Evolutionary conservation across 2,113 vertebrate species (phyloP), one percentile per base, ranked within the genome.

Genomic region (Tachysurus vachellii): DNA sequence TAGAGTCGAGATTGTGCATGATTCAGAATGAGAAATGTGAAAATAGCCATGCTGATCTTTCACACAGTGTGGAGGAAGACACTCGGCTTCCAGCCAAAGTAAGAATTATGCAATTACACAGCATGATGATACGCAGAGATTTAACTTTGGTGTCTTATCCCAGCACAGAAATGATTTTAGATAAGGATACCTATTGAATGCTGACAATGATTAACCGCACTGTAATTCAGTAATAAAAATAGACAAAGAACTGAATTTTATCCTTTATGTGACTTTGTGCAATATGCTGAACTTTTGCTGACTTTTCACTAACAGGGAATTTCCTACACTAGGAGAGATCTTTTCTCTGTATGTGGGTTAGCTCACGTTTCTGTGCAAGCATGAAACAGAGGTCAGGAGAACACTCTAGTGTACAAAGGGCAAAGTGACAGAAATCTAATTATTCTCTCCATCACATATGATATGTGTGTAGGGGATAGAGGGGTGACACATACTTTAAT

Each of bases 371-470:
- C 21, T 23, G 28, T 57, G 28, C 66, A 71, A 61, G 56, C 56
- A 16, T 66, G 84, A 79, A 85, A 21, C 68, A n/a, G 53, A 85
- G 75, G 84, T 85, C 84, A 85, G 84, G 84, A 79, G 61, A 80
- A 86, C 44, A 64, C 59, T 80, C 53, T 14, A 56, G n/a, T 26
- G 53, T 36, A 57, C 50, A 56, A 64, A 80, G 84, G 11, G 50
- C 84, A 66, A 62, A 79, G 59, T 66, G 47, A 54, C 75, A 80
- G 75, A 86, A 79, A 79, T 3, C 84, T 86, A 86, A 86, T 86
- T 86, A 86, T 64, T 71, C 75, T 14, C n/a, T 71, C 16, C 53
- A 8, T 59, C 68, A 77, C 47, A 50, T 62, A 59, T 44, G 28
- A 59, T 26, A 76, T 73, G 84, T 44, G 83, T 50, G 71, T 42